Evolutionary conservation across 2,113 vertebrate species (phyloP).

Genomic region (Eptesicus fuscus): DNA sequence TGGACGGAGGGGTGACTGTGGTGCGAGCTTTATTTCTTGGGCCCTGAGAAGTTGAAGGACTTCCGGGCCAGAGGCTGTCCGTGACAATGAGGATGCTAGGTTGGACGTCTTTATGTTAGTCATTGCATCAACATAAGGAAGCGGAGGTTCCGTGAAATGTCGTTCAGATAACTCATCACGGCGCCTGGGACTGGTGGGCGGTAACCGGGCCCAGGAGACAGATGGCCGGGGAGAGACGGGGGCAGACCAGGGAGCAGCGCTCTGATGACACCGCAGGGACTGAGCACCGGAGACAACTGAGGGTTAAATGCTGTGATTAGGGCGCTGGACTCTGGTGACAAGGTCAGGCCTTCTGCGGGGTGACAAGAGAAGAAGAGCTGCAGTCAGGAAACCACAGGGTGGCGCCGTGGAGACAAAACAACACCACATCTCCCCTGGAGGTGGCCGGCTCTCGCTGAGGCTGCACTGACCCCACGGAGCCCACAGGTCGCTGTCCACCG

Average conservation of each 20-base stretch:
- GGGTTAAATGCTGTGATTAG: accelerated
- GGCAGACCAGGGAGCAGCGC: accelerated
- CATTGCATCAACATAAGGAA: accelerated
- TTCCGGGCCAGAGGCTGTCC: accelerated
- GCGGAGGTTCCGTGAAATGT: accelerated
- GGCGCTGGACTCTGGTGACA: too few relatives aligned
- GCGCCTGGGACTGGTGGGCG: accelerated
- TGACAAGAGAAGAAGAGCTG: not conserved
- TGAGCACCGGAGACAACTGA: accelerated
- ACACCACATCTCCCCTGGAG: too few relatives aligned
- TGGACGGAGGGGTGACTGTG: accelerated
- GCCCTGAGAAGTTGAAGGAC: not conserved
- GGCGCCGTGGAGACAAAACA: accelerated
- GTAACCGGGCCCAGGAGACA: too few relatives aligned
- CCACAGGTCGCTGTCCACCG: accelerated
- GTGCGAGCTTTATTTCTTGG: accelerated
- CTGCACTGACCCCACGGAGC: accelerated
- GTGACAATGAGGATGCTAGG: accelerated
- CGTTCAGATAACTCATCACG: accelerated
- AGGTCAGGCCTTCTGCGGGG: accelerated
- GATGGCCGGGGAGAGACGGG: too few relatives aligned
- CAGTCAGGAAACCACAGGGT: not conserved
- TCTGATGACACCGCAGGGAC: accelerated
- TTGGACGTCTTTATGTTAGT: not conserved
- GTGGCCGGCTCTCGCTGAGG: accelerated